These are phyloP conservation scores for Pammene aurita DNA, from an alignment of 2,888 invertebrate genomes.

Conservation along the genomic window DNA sequence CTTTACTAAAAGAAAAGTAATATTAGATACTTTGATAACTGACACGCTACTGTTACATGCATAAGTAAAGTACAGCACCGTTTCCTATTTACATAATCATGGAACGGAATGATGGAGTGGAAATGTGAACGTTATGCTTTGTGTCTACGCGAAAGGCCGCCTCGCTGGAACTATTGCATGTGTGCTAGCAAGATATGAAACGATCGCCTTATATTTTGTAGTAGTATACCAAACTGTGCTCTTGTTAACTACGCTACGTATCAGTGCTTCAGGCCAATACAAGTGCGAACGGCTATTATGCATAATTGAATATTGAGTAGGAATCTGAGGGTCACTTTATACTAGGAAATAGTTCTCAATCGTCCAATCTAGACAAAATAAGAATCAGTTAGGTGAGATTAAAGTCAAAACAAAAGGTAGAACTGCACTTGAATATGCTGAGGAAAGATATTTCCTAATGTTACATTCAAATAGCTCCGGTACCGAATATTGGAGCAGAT, in stretches of 20 bases:
- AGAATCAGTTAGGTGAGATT: not conserved
- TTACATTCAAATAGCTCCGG: not conserved
- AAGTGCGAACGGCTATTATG: not conserved
- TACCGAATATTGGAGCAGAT: not conserved
- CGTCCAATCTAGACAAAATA: too few relatives aligned
- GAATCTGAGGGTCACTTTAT: not conserved
- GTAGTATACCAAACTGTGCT: not conserved
- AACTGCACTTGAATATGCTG: not conserved
- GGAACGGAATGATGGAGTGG: constrained; percentile 9
- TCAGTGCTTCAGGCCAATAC: too few relatives aligned
- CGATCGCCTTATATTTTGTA: not conserved
- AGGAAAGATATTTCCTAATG: not conserved
- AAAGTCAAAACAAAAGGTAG: not conserved
- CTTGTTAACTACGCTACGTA: not conserved
- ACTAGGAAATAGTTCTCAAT: too few relatives aligned
- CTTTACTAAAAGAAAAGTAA: constrained; percentile 17
- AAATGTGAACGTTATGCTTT: constrained; percentile 2
- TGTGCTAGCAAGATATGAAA: not conserved
- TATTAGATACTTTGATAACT: constrained; percentile 27
- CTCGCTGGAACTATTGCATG: not conserved
- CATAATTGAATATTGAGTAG: not conserved
- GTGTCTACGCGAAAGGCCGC: not conserved
- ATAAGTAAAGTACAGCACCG: constrained; percentile 10
- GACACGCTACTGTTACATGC: constrained; percentile 25
- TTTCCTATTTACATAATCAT: constrained; percentile 29